Percentiles rank a stretch among this genome's conserved stretches.
Evolutionary conservation across 2,113 vertebrate genomes (phyloP).

Genomic region (Thryonomys swinderianus): DNA sequence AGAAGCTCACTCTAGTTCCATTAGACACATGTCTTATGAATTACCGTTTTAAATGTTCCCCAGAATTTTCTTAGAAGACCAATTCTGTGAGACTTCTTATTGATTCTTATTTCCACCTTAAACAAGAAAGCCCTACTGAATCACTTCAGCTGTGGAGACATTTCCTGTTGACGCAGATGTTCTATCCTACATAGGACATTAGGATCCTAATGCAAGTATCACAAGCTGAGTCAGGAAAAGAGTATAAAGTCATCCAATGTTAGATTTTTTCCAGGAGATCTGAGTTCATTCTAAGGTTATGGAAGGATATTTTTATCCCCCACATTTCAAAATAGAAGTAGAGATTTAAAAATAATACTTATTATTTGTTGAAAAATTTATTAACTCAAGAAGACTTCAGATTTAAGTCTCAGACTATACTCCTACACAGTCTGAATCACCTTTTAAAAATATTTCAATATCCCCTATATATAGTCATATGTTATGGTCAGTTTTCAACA

Average conservation of each 20-base stretch:
- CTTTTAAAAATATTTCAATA: constrained; percentile 60
- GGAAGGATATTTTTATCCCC: background rate
- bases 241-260: background rate
- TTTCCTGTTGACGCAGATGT: background rate
- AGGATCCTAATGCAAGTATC: background rate
- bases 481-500: constrained; percentile 57
- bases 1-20: background rate
- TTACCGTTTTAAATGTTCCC: background rate
- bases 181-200: background rate
- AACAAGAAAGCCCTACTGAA: background rate
- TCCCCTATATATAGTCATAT: constrained; percentile 50
- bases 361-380: constrained; percentile 52
- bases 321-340: constrained; percentile 25
- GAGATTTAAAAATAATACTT: background rate
- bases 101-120: constrained; percentile 6
- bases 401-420: constrained; percentile 22
- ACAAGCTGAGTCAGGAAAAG: background rate
- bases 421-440: constrained; percentile 61
- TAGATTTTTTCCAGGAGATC: background rate
- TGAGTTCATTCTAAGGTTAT: background rate
- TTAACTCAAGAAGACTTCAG: constrained; percentile 7
- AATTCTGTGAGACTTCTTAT: background rate
- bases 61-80: background rate
- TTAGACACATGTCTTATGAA: background rate
- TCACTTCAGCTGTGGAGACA: background rate